These are phyloP conservation scores for Oryzias sinensis DNA, from an alignment of 2,797 vertebrate genomes.

Conservation along the genomic window DNA sequence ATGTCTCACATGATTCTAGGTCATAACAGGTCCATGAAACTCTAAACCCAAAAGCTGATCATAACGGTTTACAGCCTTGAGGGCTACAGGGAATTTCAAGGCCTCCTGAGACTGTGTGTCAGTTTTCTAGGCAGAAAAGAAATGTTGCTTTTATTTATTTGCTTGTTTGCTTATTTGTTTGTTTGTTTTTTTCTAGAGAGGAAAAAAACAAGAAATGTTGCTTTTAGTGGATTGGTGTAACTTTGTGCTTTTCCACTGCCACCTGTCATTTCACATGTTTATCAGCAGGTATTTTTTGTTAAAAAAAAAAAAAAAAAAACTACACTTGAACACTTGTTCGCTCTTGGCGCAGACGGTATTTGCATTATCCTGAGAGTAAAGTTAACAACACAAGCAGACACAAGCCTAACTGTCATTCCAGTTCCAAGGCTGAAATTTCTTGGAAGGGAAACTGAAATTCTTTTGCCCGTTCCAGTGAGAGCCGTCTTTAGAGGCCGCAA, in stretches of 20 bases:
- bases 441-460: not conserved
- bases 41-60: constrained; percentile 6
- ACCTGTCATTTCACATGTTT: too few species aligned
- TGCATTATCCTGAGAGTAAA: constrained; percentile 14
- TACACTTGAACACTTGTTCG: not conserved
- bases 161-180: too few species aligned
- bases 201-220: not conserved
- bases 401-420: constrained; percentile 13
- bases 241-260: not conserved
- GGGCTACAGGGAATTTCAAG: not conserved
- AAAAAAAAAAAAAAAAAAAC: not conserved
- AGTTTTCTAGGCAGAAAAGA: not conserved
- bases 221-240: not conserved
- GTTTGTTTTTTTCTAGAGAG: too few species aligned
- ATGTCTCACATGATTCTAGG: too few species aligned
- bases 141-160: too few species aligned
- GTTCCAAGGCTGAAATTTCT: constrained; percentile 29
- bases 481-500: not conserved
- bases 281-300: not conserved
- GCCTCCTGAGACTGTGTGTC: constrained; percentile 14
- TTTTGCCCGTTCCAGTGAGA: too few species aligned
- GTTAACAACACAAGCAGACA: constrained; percentile 31
- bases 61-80: not conserved
- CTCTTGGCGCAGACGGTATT: constrained; percentile 1
- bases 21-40: constrained; percentile 2